A percentile compares a stretch with the other conserved stretches of the same genome.
Evolutionary conservation across 2,797 vertebrate genomes (phyloP).

Genomic region (Cynopterus sphinx): DNA sequence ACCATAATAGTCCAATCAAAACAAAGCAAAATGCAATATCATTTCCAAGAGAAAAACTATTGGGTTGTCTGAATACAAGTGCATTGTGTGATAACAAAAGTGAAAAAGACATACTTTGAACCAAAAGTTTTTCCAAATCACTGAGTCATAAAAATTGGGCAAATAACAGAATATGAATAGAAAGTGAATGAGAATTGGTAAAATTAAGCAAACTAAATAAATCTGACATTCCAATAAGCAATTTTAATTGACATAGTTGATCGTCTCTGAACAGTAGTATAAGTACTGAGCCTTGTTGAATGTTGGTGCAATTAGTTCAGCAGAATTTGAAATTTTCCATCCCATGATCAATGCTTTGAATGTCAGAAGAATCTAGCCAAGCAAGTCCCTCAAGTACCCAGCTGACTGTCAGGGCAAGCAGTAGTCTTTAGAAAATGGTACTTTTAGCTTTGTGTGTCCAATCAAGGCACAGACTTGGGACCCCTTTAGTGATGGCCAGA

Average conservation of each 20-base stretch:
- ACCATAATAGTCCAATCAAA: background rate
- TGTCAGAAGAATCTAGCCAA: background rate
- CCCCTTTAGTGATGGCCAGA: background rate
- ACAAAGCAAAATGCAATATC: background rate
- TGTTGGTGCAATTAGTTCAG: rapidly evolving
- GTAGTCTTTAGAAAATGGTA: background rate
- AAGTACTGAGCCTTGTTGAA: background rate
- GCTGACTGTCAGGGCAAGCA: background rate
- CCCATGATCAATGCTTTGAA: too few relatives aligned
- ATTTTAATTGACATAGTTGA: background rate
- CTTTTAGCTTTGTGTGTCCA: too few relatives aligned
- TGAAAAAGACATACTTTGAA: background rate
- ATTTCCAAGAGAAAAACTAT: background rate
- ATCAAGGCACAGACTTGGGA: background rate
- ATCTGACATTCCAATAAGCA: background rate
- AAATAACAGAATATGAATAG: background rate
- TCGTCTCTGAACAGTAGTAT: background rate
- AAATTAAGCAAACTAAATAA: background rate
- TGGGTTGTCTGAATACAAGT: background rate
- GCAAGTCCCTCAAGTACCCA: too few relatives aligned
- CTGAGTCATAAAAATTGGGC: background rate
- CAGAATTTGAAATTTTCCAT: background rate
- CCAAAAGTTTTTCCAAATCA: background rate
- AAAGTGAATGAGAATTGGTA: background rate
- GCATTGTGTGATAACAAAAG: background rate